Evolutionary conservation across 2,888 invertebrate genomes (phyloP).

Genomic region (Trachelus stipa): DNA sequence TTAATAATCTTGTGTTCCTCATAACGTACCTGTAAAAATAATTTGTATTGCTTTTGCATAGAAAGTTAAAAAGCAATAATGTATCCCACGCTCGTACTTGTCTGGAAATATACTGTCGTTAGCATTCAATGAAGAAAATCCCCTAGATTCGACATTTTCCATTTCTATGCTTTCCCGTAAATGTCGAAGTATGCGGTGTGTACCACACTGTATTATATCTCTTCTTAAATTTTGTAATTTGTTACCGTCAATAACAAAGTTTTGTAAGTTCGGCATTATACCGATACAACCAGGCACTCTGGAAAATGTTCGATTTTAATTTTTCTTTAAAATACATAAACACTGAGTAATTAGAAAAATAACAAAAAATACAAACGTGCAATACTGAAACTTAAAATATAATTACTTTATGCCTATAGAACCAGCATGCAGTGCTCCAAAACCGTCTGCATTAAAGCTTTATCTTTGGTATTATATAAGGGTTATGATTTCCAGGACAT

Average conservation of each 20-base stretch:
- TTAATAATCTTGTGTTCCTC: slow-evolving; percentile 71
- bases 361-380: slow-evolving; percentile 2
- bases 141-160: slow-evolving; percentile 62
- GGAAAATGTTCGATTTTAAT: slow-evolving; percentile 32
- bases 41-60: not conserved
- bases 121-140: slow-evolving; percentile 57
- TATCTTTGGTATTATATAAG: not conserved
- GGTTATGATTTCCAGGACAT: not conserved
- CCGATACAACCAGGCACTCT: slow-evolving; percentile 79
- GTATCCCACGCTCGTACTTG: slow-evolving; percentile 64
- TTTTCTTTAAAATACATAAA: slow-evolving; percentile 2
- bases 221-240: slow-evolving; percentile 83
- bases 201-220: slow-evolving; percentile 88
- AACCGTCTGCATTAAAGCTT: not conserved
- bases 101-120: slow-evolving; percentile 67
- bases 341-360: slow-evolving; percentile 4
- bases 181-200: slow-evolving; percentile 82
- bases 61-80: slow-evolving; percentile 6
- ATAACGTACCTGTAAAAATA: slow-evolving; percentile 68
- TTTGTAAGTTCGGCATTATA: slow-evolving; percentile 81
- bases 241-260: slow-evolving; percentile 88
- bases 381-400: slow-evolving; percentile 14
- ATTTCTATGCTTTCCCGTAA: slow-evolving; percentile 74
- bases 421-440: not conserved
- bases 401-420: slow-evolving; percentile 1